phyloP scores from a whole-genome alignment of 2,797 vertebrate species.

The Lemur catta region DNA sequence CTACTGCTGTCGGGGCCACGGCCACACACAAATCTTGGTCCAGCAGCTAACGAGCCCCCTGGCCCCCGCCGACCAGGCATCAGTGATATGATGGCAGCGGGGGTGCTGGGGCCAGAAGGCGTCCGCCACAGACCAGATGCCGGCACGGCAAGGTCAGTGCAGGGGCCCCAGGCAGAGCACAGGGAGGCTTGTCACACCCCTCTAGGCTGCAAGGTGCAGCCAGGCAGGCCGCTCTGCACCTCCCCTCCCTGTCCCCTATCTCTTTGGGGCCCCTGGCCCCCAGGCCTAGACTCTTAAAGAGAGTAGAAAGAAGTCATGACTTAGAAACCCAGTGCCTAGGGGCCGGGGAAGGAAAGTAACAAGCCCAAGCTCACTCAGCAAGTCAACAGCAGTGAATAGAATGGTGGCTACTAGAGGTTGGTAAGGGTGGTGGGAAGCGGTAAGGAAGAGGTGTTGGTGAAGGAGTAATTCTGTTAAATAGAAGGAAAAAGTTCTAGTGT shows the following conservation, averaged over 20 bases:
- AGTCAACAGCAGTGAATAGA: neutral
- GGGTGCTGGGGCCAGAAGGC: neutral
- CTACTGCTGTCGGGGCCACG: rapidly evolving
- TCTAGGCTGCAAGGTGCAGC: rapidly evolving
- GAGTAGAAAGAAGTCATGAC: neutral
- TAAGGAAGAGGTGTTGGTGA: too few relatives aligned
- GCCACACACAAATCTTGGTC: neutral
- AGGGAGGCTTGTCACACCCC: neutral
- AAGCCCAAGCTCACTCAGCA: neutral
- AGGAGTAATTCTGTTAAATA: too few relatives aligned
- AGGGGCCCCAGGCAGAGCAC: neutral
- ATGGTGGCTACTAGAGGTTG: too few relatives aligned
- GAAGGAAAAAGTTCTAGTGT: too few relatives aligned
- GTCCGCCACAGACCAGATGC: neutral
- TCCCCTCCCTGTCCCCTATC: too few relatives aligned
- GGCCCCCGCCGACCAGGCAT: too few relatives aligned
- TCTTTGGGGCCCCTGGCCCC: neutral
- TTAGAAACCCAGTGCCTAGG: neutral
- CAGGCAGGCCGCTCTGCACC: neutral
- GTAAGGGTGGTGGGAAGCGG: too few relatives aligned
- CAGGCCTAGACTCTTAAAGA: neutral
- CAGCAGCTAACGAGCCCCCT: neutral
- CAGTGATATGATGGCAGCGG: rapidly evolving
- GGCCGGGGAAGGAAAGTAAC: neutral
- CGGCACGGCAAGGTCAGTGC: neutral